phyloP scores from a whole-genome alignment of 2,113 vertebrate species.

The Ramphastos sulfuratus region DNA sequence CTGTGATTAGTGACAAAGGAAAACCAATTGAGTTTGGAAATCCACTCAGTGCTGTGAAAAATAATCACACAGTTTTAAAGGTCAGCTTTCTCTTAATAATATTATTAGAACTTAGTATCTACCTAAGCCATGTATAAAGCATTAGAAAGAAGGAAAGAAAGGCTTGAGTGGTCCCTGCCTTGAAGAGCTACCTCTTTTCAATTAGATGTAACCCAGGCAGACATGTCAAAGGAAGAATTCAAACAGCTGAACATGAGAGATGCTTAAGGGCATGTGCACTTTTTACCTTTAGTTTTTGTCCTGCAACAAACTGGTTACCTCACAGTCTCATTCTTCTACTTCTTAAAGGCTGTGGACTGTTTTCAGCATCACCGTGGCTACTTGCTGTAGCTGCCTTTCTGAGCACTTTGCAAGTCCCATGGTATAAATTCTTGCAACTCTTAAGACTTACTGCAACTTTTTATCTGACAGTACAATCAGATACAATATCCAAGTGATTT shows the following conservation, averaged over 20 bases:
- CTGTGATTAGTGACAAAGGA: not conserved
- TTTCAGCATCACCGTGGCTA: not conserved
- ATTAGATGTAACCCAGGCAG: not conserved
- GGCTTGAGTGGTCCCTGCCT: not conserved
- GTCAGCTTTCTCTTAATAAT: not conserved
- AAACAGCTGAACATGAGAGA: not conserved
- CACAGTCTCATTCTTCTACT: not conserved
- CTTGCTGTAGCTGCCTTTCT: not conserved
- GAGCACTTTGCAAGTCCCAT: not conserved
- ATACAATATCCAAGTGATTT: not conserved
- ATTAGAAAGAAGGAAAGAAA: not conserved
- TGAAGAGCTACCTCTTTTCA: not conserved
- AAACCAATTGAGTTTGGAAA: slow-evolving; percentile 27
- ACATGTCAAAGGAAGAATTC: not conserved
- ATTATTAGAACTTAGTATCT: not conserved
- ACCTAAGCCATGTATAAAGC: not conserved
- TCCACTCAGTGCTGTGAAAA: not conserved
- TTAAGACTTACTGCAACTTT: not conserved
- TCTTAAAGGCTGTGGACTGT: not conserved
- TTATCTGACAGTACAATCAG: not conserved
- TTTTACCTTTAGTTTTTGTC: not conserved
- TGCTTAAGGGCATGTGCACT: not conserved
- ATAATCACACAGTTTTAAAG: not conserved
- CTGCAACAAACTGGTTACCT: not conserved
- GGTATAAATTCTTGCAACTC: not conserved